Percentiles rank a stretch among this genome's conserved stretches.
Evolutionary conservation across 64 coral and sea anemone genomes (phyloP).

Genomic region (Dendrophyllia cribrosa): DNA sequence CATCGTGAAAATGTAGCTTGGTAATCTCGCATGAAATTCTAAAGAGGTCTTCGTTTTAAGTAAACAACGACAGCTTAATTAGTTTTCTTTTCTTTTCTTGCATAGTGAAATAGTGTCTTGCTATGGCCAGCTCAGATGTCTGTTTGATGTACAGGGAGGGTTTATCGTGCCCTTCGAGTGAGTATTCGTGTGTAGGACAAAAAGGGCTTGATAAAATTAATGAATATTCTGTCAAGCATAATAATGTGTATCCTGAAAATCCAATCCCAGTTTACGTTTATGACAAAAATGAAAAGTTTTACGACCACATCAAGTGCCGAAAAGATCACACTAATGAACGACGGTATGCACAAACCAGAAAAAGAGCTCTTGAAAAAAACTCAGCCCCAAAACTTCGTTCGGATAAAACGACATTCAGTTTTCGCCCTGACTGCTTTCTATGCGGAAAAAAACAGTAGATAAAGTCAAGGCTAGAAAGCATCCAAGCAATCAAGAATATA

Average conservation of each 20-base stretch:
- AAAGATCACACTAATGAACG: constrained; percentile 38
- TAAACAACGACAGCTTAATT: too few relatives aligned
- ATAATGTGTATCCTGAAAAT: constrained; percentile 19
- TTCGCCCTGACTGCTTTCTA: constrained; percentile 23
- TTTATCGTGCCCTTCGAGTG: too few relatives aligned
- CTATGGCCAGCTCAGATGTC: too few relatives aligned
- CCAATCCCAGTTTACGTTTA: constrained; percentile 26
- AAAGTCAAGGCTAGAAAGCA: constrained; percentile 15
- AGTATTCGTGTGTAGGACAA: constrained; percentile 39
- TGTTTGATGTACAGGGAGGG: too few relatives aligned
- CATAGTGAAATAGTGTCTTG: too few relatives aligned
- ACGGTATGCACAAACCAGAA: constrained; percentile 18
- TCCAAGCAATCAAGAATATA: constrained; percentile 28
- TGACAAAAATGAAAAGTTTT: constrained; percentile 16
- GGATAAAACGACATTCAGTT: background rate
- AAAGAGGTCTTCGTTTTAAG: too few relatives aligned
- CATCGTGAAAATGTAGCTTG: too few relatives aligned
- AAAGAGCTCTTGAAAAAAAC: constrained; percentile 1
- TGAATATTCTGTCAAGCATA: constrained; percentile 11
- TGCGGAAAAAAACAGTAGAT: constrained; percentile 48
- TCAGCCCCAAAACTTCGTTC: background rate
- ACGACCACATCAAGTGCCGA: constrained; percentile 20
- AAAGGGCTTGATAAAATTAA: constrained; percentile 53
- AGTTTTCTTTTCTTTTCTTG: too few relatives aligned
- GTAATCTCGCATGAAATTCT: too few relatives aligned